phyloP scores from a whole-genome alignment of 2,797 vertebrate genomes.

The Hippopotamyrus pictus region DNA sequence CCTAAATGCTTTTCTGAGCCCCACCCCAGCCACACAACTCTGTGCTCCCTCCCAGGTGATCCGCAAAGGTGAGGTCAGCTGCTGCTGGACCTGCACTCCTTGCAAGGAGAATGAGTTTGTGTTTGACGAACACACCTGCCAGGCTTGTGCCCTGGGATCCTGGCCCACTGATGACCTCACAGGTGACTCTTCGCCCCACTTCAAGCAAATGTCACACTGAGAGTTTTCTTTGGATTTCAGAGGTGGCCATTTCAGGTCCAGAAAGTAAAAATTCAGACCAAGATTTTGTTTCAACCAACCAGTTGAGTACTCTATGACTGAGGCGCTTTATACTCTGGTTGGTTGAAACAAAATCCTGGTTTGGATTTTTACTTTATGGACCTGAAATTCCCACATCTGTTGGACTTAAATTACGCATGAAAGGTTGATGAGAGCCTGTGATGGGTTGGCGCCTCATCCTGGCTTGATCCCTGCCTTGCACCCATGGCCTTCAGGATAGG shows the following conservation, averaged over 20 bases:
- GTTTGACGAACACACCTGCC: conserved; percentile 93
- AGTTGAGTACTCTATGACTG: neutral
- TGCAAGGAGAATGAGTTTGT: conserved; percentile 98
- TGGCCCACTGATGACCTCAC: conserved; percentile 92
- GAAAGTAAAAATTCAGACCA: neutral
- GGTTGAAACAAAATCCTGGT: neutral
- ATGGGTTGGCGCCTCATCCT: neutral
- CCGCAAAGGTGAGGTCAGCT: conserved; percentile 97
- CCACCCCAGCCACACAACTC: neutral
- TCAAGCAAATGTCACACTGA: neutral
- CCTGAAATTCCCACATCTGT: neutral
- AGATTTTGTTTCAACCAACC: neutral
- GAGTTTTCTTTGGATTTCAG: neutral
- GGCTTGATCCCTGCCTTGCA: neutral
- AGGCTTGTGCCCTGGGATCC: conserved; percentile 82
- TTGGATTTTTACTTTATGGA: neutral
- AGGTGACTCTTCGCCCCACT: conserved; percentile 58
- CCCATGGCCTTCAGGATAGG: neutral
- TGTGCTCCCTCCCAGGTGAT: conserved; percentile 73
- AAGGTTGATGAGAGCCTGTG: neutral
- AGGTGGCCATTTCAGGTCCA: neutral
- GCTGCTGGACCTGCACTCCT: conserved; percentile 96
- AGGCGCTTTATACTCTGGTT: neutral
- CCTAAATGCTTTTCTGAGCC: neutral
- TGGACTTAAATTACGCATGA: neutral